Evolutionary conservation across 2,888 invertebrate genomes (phyloP).

Genomic region (Ypsolopha sequella): DNA sequence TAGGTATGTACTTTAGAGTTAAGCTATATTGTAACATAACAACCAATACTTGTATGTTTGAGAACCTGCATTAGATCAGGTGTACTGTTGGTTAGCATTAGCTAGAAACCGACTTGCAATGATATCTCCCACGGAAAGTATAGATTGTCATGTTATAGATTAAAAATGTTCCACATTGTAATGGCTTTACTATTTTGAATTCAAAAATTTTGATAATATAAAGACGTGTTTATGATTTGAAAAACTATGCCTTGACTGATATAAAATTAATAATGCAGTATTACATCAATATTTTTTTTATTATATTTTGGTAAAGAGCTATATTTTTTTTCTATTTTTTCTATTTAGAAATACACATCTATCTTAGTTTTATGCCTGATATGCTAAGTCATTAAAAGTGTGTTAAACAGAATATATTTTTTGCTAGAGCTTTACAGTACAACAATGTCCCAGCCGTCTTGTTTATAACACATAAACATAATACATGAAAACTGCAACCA

Average conservation of each 20-base stretch:
- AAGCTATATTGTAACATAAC: slow-evolving; percentile 1
- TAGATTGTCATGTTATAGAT: no score
- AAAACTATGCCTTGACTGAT: slow-evolving; percentile 44
- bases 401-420: not conserved
- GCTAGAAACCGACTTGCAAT: no score
- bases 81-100: no score
- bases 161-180: no score
- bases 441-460: not conserved
- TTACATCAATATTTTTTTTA: slow-evolving; percentile 57
- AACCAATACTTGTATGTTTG: not conserved
- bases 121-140: no score
- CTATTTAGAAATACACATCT: not conserved
- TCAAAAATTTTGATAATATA: no score
- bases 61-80: no score
- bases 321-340: slow-evolving; percentile 61
- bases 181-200: no score
- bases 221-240: no score
- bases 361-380: slow-evolving; percentile 2
- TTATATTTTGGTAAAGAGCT: slow-evolving; percentile 50
- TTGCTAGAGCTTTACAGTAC: not conserved
- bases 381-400: slow-evolving; percentile 1
- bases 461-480: not conserved
- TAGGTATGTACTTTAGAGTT: slow-evolving; percentile 21
- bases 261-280: slow-evolving; percentile 61
- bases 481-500: no score